Evolutionary conservation across 2,888 invertebrate species (phyloP), one percentile per base, ranked within the genome.

Genomic region (Aquatica leii): DNA sequence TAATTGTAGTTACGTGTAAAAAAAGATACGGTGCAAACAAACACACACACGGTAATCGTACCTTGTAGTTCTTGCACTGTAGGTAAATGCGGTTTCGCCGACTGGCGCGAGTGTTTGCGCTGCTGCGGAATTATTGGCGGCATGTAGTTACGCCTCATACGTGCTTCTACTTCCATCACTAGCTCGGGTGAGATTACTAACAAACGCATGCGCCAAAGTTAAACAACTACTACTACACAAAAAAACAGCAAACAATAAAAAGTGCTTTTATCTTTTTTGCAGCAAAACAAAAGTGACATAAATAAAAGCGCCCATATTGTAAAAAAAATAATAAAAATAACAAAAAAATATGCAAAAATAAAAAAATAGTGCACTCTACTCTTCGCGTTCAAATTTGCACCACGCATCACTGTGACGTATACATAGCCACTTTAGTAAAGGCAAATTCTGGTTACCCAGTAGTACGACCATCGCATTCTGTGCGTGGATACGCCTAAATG

Each of bases 101-200:
- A 55, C 84, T 87, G 70, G 82, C 87, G 76, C n/a, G 86, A 86
- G 70, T 86, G 86, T 73, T 87, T 87, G 68, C 87, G 82, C 75
- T 82, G 81, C 59, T 82, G 81, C 59, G 81, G 81, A 67, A 81
- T 76, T 72, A 81, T 81, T 65, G 92, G 89, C 56, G 93, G 93
- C 75, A 92, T 85, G 80, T 91, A 90, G 76, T 91, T 89, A 72
- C 90, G 84, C 75, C 85, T 82, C 94, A 94, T 94, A 79, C 94
- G 87, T 74, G 90, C 90, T 83, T 94, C 94, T 71, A 94, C 94
- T 80, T 94, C 94, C 88, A 92, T 90, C 73, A 93, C 91, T 82
- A 94, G 86, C 81, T 94, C 93, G 69, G 93, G 93, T 81, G 93
- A 92, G 84, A 94, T 93, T 77, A 93, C 94, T 94, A 86, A 81